Base-by-base conservation (phyloP, 2,888 invertebrate species). In the Eremobia ochroleuca region DNA sequence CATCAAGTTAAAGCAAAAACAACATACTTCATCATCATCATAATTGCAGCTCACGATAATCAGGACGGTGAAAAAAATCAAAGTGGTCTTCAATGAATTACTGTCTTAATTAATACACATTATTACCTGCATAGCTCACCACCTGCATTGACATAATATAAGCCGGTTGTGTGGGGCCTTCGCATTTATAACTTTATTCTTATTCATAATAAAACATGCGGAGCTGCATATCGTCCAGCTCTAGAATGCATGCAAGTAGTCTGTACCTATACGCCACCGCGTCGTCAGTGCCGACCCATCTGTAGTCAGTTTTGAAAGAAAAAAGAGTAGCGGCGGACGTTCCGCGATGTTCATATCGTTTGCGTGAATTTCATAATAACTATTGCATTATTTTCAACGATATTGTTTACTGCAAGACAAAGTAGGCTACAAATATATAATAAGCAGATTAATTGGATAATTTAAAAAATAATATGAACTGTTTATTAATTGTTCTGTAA, bases 271-370 rank as follows among this genome's bases (percentile, higher is more conserved):
- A 46, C 40, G 25, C 55, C 66, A 59, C 46, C 46, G 46, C 15
- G 64, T 70, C 64, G 71, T 66, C 65, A 66, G 71, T 62, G 28
- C 70, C 64, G 61, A 37, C 8, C 62, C 77, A 85, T 69, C 72
- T 74, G 55, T 70, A 40, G 77, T 70, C 85, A 85, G 85, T 85
- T 85, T 78, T 74, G 52, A 81, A 71, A 61, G 73, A 78, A 85
- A 85, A 85, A 81, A 85, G 62, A 52, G 62, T 40, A 77, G 77
- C 31, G 82, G 55, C 77, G 85, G 87, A 87, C 85, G 85, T 77
- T 55, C 58, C 82, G 77, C 59, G 73, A 67, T 74, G 61, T 67
- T 64, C n/a, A 65, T 67, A 37, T 69, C 43, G 72, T 52, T 79
- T 58, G 79, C 73, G 84, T 79, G 58, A 61, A 65, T 75, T 74